Percentiles rank a stretch among this genome's conserved stretches.
These are phyloP conservation scores for Prosopocoilus inquinatus DNA, from an alignment of 2,888 invertebrate species.

Conservation along the genomic window DNA sequence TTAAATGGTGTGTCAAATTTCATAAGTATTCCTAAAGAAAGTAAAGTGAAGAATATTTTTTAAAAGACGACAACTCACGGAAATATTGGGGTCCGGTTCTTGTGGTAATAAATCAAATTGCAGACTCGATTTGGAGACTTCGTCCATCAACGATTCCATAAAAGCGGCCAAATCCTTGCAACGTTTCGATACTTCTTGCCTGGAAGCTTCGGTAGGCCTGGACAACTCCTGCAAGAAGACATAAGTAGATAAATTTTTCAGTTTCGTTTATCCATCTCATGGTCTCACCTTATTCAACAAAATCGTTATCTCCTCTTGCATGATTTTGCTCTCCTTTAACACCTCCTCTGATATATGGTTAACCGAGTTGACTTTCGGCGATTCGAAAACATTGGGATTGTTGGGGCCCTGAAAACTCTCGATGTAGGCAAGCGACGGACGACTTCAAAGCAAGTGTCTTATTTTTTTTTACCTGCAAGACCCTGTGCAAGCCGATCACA, in stretches of 20 bases:
- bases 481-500: slow-evolving; percentile 79
- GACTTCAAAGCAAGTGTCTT: too few relatives aligned
- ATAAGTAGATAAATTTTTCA: neutral
- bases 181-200: slow-evolving; percentile 65
- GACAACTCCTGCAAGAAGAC: slow-evolving; percentile 38
- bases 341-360: slow-evolving; percentile 60
- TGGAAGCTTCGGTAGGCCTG: slow-evolving; percentile 54
- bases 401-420: slow-evolving; percentile 63
- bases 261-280: neutral
- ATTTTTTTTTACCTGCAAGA: slow-evolving; percentile 61
- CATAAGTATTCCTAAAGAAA: neutral
- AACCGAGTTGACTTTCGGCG: slow-evolving; percentile 44
- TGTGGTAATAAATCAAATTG: slow-evolving; percentile 61
- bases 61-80: slow-evolving; percentile 60
- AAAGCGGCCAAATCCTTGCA: slow-evolving; percentile 72
- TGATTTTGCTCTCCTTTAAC: slow-evolving; percentile 57
- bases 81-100: slow-evolving; percentile 61
- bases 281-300: slow-evolving; percentile 65
- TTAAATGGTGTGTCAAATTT: too few relatives aligned
- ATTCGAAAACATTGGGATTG: slow-evolving; percentile 73
- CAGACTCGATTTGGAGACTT: slow-evolving; percentile 59
- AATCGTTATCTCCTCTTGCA: slow-evolving; percentile 66
- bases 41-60: neutral
- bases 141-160: slow-evolving; percentile 74
- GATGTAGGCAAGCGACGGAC: neutral